Conservation (phyloP, 2,113 vertebrate species). For the Macquaria ambigua region DNA sequence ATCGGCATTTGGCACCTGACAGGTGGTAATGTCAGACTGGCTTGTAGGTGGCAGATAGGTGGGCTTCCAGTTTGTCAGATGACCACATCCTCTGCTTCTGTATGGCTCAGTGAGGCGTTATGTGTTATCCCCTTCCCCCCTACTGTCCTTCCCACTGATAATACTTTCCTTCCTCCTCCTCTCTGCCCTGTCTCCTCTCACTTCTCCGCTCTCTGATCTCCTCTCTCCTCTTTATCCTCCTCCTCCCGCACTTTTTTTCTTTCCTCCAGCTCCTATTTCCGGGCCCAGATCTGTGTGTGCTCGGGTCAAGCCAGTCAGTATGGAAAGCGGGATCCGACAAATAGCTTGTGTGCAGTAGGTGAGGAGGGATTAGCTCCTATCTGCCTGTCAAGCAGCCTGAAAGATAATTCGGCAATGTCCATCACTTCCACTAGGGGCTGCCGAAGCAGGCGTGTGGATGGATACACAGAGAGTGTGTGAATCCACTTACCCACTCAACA, state of each 20-base stretch:
- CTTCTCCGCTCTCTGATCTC: constrained; percentile 54
- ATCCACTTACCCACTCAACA: constrained; percentile 34
- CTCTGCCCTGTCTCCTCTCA: constrained; percentile 37
- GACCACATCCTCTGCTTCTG: constrained; percentile 43
- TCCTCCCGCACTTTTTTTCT: constrained; percentile 1
- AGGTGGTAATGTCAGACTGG: constrained; percentile 39
- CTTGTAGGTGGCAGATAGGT: constrained; percentile 36
- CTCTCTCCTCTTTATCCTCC: constrained; percentile 36
- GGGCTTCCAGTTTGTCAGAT: constrained; percentile 36
- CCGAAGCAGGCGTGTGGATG: background rate
- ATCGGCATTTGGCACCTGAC: constrained; percentile 33
- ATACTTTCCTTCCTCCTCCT: constrained; percentile 34
- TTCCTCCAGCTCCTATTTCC: constrained; percentile 15
- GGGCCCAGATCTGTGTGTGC: constrained; percentile 13
- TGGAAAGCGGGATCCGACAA: constrained; percentile 33
- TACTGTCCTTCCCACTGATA: constrained; percentile 40
- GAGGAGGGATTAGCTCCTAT: constrained; percentile 41
- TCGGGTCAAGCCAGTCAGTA: constrained; percentile 35
- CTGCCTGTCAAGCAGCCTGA: constrained; percentile 3
- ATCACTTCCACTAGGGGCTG: constrained; percentile 58
- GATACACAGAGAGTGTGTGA: constrained; percentile 1
- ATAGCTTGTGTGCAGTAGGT: background rate
- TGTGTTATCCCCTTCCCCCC: constrained; percentile 42
- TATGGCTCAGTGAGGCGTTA: constrained; percentile 49
- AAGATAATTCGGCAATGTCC: constrained; percentile 25